Conservation (phyloP, 2,888 invertebrate species). For the Apoda limacodes region DNA sequence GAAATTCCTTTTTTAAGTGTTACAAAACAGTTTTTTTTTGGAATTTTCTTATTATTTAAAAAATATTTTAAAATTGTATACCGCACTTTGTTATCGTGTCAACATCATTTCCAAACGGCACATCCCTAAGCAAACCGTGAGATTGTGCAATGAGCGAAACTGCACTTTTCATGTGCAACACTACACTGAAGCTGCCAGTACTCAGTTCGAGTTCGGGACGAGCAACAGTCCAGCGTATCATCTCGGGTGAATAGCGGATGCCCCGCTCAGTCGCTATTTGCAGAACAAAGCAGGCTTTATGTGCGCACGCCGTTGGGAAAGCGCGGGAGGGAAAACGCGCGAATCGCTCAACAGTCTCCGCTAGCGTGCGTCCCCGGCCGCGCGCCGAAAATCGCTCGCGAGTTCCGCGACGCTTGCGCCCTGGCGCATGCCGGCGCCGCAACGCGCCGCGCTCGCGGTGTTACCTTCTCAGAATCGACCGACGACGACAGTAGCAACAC, state of each 20-base stretch:
- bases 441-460: conserved; percentile 61
- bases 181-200: conserved; percentile 28
- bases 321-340: conserved; percentile 57
- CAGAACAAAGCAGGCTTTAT: conserved; percentile 65
- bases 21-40: no score
- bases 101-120: conserved; percentile 9
- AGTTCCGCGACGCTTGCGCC: conserved; percentile 26
- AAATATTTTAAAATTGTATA: no score
- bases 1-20: no score
- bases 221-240: conserved; percentile 35
- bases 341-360: conserved; percentile 49
- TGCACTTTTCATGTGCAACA: conserved; percentile 30
- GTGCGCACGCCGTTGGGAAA: conserved; percentile 64
- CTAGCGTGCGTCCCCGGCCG: conserved; percentile 58
- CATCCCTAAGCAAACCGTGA: conserved; percentile 7
- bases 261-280: conserved; percentile 54
- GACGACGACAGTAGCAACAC: conserved; percentile 41
- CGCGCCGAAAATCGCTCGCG: conserved; percentile 44
- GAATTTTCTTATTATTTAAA: no score
- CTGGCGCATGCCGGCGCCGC: conserved; percentile 63
- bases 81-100: no score
- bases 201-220: conserved; percentile 27
- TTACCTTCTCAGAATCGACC: conserved; percentile 64
- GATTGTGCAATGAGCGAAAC: conserved; percentile 33
- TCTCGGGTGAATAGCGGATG: conserved; percentile 50